Base-by-base conservation (phyloP, 1,140 invertebrate genomes). In the Drepana arcuata region DNA sequence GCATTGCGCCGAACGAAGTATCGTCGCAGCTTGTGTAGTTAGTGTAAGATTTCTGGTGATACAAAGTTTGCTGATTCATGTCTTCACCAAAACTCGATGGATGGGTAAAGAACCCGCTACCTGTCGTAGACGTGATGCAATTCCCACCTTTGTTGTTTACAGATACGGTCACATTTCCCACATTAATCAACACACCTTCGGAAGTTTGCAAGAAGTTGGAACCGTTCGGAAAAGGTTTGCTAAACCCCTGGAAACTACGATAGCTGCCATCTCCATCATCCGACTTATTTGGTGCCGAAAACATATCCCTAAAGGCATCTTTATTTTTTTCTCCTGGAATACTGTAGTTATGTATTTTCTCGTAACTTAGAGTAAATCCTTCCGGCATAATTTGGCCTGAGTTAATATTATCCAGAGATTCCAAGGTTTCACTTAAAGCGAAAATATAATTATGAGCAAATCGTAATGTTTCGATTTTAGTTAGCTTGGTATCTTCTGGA, bases 401-500 rank as follows among this genome's bases (percentile, higher is more conserved):
- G 64, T 85, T 63, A 38, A 85, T 59, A 49, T 75, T 63, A 45
- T 85, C 55, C 68, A 87, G 47, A 28, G 86, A 73, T 30, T 87
- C 88, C 7, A 96, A 64, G 0, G 94, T 94, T 78, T 97, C 92
- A 15, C 90, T 91, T 16, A 98, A 70, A 0, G 95, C 94, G 86
- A 92, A 95, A 41, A 98, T 98, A 74, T 98, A 98, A 68, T 97
- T 97, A 71, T 97, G 93, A 1, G 97, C 96, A 61, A 98, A 97
- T 18, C 96, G 86, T 11, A 99, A 85, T 0, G 97, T 99, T 84
- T 99, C 97, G 48, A 99, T 99, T 84, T 99, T 99, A 1, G 96
- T 98, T n/a, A 99, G 85, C 69, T 98, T 98, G 2, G 95, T 95
- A 73, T 97, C 95, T 78, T 97, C 95, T 2, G 94, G 93, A 59